These are phyloP conservation scores for Cervus canadensis DNA, from an alignment of 2,113 vertebrate genomes.

Conservation along the genomic window DNA sequence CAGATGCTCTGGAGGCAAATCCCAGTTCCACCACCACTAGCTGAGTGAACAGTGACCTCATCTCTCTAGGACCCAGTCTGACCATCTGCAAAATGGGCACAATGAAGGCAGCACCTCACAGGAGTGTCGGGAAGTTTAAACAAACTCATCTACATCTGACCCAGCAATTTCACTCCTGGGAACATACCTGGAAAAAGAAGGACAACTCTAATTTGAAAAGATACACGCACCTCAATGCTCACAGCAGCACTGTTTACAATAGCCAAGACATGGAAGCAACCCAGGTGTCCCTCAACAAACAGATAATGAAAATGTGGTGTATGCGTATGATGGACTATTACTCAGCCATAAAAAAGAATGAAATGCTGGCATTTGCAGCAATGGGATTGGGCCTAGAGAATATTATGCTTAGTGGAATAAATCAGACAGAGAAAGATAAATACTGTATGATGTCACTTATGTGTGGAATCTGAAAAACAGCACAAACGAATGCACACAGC, in stretches of 20 bases:
- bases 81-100: not conserved
- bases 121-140: not conserved
- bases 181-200: not conserved
- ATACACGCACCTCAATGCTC: not conserved
- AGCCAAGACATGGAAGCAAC: not conserved
- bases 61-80: not conserved
- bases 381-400: not conserved
- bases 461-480: not conserved
- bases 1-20: not conserved
- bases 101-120: not conserved
- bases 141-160: not conserved
- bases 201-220: not conserved
- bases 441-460: not conserved
- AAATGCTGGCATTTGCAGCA: not conserved
- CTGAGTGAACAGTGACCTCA: not conserved
- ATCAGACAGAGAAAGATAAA: not conserved
- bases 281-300: not conserved
- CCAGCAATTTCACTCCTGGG: not conserved
- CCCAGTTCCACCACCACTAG: not conserved
- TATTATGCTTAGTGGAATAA: not conserved
- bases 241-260: not conserved
- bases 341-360: not conserved
- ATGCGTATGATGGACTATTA: rapidly evolving
- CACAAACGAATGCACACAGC: not conserved
- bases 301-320: rapidly evolving